phyloP scores from a whole-genome alignment of 2,888 invertebrate species.

The Leucoptera coffeella region DNA sequence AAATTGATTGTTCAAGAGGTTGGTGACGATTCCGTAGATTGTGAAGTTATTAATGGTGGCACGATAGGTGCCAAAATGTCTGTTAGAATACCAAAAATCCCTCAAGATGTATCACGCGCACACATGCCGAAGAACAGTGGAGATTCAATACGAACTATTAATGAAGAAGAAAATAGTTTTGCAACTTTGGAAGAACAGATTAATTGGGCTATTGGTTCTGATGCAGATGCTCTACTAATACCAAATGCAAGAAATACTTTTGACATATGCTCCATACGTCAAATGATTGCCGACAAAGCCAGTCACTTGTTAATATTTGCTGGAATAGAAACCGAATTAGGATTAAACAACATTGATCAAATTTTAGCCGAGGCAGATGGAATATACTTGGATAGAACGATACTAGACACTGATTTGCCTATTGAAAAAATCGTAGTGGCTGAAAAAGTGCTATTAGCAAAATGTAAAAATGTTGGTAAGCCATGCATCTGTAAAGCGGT shows the following conservation, averaged over 20 bases:
- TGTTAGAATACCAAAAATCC: slow-evolving; percentile 45
- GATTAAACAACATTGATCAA: slow-evolving; percentile 57
- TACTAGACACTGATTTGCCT: slow-evolving; percentile 80
- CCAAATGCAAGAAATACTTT: slow-evolving; percentile 20
- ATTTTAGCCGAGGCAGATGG: slow-evolving; percentile 76
- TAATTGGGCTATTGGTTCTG: slow-evolving; percentile 33
- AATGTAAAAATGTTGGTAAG: slow-evolving; percentile 78
- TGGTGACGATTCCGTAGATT: slow-evolving; percentile 41
- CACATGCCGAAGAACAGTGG: slow-evolving; percentile 29
- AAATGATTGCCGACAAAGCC: slow-evolving; percentile 25
- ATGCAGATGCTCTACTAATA: slow-evolving; percentile 31
- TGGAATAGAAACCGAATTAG: slow-evolving; percentile 25
- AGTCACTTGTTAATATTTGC: slow-evolving; percentile 36
- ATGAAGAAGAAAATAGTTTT: slow-evolving; percentile 66
- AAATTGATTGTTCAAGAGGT: slow-evolving; percentile 24
- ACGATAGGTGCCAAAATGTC: slow-evolving; percentile 42
- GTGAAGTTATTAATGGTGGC: slow-evolving; percentile 47
- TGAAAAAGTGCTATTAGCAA: slow-evolving; percentile 79
- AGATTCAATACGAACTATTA: slow-evolving; percentile 33
- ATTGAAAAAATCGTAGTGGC: slow-evolving; percentile 83
- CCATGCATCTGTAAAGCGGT: slow-evolving; percentile 85
- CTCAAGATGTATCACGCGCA: slow-evolving; percentile 27
- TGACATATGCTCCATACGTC: slow-evolving; percentile 22
- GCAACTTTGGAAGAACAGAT: slow-evolving; percentile 53
- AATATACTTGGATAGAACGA: slow-evolving; percentile 80